Evolutionary conservation across 2,113 vertebrate genomes (phyloP), one percentile per base, ranked within the genome.

Genomic region (Gymnarchus niloticus): DNA sequence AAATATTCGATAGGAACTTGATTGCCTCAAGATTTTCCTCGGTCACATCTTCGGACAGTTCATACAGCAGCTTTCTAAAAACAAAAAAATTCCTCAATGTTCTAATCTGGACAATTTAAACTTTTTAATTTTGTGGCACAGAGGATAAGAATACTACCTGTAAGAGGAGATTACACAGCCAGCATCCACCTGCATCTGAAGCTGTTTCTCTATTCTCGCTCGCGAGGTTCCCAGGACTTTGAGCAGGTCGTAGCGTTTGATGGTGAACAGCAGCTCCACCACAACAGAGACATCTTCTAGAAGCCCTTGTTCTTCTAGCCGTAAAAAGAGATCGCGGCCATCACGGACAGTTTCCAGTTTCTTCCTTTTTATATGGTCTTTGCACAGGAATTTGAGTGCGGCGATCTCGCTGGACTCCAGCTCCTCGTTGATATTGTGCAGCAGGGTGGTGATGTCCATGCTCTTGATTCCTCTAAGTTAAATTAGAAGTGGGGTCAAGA

Each of bases 301-400:
- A 14, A 91, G 83, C 57, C 82, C 77, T 83, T 73, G 92, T 86
- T 95, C 94, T 3, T 90, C 83, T 8, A 95, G 87, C 85, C 46
- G 90, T 1, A 6, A 0, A 8, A 95, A 94, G 17, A 95, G 87
- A 0, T 3, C 84, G 57, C 88, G 92, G 0, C 90, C 94, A 85
- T 93, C 90, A 0, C 0, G 92, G 44, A 94, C 92, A 10, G 6
- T 86, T 84, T 94, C 92, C 54, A 93, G 87, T 0, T 88, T 87
- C 87, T 90, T 94, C 73, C 21, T 92, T 14, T 69, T 83, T 61
- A 95, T 37, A 0, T 92, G 14, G 78, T 94, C 93, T 1, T 28
- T 84, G 85, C 94, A 95, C 85, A 95, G 86, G 86, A 95, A 95
- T 89, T 94, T 91, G 48, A 95, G 91, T 0, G 88, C 89, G 0